Conservation (phyloP, 2,113 vertebrate genomes). For the Esox niger region DNA sequence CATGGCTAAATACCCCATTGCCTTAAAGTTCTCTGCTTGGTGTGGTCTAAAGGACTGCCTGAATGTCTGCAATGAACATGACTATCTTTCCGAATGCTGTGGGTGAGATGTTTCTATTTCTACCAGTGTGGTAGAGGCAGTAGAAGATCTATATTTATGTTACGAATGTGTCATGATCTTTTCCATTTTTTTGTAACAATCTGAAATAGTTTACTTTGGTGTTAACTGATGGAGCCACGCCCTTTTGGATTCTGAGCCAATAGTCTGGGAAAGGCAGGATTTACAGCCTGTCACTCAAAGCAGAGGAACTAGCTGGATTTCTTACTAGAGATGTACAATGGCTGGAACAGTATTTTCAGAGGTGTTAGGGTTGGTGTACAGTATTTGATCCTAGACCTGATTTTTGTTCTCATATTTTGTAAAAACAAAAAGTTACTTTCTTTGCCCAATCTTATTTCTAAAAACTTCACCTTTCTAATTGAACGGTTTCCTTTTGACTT, state of each 20-base stretch:
- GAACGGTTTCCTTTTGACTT: too few species aligned
- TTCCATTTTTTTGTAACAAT: not conserved
- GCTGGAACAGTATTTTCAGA: not conserved
- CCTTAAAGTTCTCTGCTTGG: not conserved
- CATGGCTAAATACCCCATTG: too few species aligned
- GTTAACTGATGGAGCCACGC: constrained; percentile 21
- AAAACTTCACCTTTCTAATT: too few species aligned
- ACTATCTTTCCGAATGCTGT: too few species aligned
- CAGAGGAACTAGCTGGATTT: not conserved
- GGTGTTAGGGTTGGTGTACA: not conserved
- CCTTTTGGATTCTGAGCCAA: constrained; percentile 41
- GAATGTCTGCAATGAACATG: not conserved
- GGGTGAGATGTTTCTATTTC: too few species aligned
- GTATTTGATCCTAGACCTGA: not conserved
- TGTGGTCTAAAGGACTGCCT: not conserved
- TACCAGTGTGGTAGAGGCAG: not conserved
- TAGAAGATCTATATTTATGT: constrained; percentile 35
- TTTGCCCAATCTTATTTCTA: constrained; percentile 10
- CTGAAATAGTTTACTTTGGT: constrained; percentile 32
- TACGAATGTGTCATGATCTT: constrained; percentile 15
- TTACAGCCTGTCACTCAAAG: not conserved
- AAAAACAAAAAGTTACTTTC: not conserved
- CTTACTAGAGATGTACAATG: constrained; percentile 2
- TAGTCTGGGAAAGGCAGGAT: not conserved
- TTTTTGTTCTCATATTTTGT: not conserved